phyloP scores from a whole-genome alignment of 2,888 invertebrate genomes.

The Agriopis marginaria region DNA sequence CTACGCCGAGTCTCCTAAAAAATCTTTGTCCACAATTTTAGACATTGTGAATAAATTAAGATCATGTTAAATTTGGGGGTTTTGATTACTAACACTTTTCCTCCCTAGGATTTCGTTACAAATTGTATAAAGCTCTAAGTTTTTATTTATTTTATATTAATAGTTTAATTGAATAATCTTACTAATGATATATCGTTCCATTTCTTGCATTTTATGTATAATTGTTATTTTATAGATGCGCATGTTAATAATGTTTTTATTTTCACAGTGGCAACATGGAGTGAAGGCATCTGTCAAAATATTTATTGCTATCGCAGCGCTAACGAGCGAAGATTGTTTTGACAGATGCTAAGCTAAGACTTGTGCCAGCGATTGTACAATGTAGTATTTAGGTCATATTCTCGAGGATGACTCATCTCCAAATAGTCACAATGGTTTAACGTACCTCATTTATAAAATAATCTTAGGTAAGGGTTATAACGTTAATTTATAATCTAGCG shows the following conservation, averaged over 20 bases:
- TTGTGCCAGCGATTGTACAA: conserved; percentile 54
- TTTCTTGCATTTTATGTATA: conserved; percentile 82
- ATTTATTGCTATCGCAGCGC: conserved; percentile 33
- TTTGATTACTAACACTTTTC: conserved; percentile 49
- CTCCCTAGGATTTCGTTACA: conserved; percentile 81
- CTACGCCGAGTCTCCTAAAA: conserved; percentile 16
- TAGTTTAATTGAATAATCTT: conserved; percentile 63
- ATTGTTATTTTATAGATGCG: conserved; percentile 81
- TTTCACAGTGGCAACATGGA: conserved; percentile 46
- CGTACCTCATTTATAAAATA: conserved; percentile 84
- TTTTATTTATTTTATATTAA: conserved; percentile 75
- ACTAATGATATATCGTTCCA: conserved; percentile 75
- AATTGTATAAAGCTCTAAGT: conserved; percentile 64
- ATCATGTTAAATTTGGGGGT: conserved; percentile 14
- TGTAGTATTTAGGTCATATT: conserved; percentile 59
- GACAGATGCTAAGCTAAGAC: conserved; percentile 45
- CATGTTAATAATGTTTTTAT: conserved; percentile 75
- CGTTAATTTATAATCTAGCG: conserved; percentile 69
- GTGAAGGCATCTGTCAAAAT: conserved; percentile 45
- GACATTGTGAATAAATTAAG: conserved; percentile 2
- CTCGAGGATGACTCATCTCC: conserved; percentile 61
- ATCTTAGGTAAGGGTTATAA: conserved; percentile 72
- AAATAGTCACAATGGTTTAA: conserved; percentile 83
- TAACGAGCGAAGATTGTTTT: conserved; percentile 40
- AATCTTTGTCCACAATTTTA: conserved; percentile 8